These are phyloP conservation scores for Thoracochromis brauschi DNA, from an alignment of 2,113 vertebrate genomes.

Conservation along the genomic window DNA sequence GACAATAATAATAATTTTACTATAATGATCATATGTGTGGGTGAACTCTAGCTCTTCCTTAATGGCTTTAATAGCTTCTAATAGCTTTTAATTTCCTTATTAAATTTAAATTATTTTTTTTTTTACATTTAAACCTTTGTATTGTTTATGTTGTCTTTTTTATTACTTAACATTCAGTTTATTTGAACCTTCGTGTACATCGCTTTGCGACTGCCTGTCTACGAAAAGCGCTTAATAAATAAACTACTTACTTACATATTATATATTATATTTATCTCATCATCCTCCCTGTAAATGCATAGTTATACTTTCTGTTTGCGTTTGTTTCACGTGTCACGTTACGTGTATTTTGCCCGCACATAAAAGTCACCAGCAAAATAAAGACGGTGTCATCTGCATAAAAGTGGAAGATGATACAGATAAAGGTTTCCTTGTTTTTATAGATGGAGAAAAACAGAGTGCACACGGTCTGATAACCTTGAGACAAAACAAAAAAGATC, in stretches of 20 bases:
- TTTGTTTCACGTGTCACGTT: accelerated
- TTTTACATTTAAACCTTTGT: not conserved
- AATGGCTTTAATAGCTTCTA: not conserved
- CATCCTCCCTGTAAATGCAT: not conserved
- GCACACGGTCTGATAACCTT: not conserved
- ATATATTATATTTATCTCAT: not conserved
- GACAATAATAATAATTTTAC: not conserved
- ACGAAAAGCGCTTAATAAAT: accelerated
- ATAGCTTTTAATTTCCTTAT: not conserved
- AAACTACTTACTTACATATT: not conserved
- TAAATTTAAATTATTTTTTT: accelerated
- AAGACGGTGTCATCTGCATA: not conserved
- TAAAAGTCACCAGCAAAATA: not conserved
- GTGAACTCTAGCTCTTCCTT: accelerated
- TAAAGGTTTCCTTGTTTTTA: not conserved
- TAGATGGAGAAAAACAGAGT: not conserved
- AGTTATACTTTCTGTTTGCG: not conserved
- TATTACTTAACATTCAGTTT: not conserved
- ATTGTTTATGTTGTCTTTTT: not conserved
- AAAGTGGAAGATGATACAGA: not conserved
- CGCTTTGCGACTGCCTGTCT: accelerated
- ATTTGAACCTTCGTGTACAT: accelerated
- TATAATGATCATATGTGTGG: not conserved
- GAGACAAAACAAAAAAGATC: not conserved
- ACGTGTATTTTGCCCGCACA: not conserved